Evolutionary conservation across 2,888 invertebrate species (phyloP).

Genomic region (Tachystola acroxantha): DNA sequence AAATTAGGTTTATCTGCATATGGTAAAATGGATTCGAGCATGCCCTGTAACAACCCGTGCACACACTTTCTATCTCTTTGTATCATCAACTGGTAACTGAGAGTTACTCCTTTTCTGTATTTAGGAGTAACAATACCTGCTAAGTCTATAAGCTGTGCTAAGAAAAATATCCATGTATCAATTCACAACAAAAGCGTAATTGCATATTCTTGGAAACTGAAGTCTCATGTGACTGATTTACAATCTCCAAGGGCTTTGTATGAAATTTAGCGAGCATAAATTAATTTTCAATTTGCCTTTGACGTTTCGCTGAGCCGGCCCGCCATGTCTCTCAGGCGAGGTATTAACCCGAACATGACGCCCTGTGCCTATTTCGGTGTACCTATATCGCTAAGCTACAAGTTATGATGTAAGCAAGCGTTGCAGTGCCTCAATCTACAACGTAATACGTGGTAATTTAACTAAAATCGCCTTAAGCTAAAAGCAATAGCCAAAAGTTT

Average conservation of each 20-base stretch:
- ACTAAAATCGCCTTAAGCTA: too few relatives aligned
- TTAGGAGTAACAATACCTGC: too few relatives aligned
- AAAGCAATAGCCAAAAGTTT: too few relatives aligned
- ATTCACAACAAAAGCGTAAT: not conserved
- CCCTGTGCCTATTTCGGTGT: constrained; percentile 44
- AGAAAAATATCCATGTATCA: too few relatives aligned
- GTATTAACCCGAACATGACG: constrained; percentile 67
- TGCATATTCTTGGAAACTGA: not conserved
- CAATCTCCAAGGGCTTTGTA: constrained; percentile 47
- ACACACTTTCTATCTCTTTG: too few relatives aligned
- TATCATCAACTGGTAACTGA: too few relatives aligned
- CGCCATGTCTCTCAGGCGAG: constrained; percentile 63
- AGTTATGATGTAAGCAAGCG: constrained; percentile 2
- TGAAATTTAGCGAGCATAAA: constrained; percentile 69
- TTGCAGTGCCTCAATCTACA: not conserved
- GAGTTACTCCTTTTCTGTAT: too few relatives aligned
- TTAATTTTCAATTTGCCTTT: constrained; percentile 78
- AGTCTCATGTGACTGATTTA: constrained; percentile 33
- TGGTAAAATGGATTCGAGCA: too few relatives aligned
- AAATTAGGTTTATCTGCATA: too few relatives aligned
- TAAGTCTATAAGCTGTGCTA: too few relatives aligned
- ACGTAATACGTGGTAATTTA: too few relatives aligned
- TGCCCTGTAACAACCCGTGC: too few relatives aligned
- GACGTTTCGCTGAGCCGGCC: constrained; percentile 73
- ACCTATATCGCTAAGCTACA: constrained; percentile 25